Conservation (phyloP, 2,797 vertebrate genomes). For the Pteronotus mesoamericanus region DNA sequence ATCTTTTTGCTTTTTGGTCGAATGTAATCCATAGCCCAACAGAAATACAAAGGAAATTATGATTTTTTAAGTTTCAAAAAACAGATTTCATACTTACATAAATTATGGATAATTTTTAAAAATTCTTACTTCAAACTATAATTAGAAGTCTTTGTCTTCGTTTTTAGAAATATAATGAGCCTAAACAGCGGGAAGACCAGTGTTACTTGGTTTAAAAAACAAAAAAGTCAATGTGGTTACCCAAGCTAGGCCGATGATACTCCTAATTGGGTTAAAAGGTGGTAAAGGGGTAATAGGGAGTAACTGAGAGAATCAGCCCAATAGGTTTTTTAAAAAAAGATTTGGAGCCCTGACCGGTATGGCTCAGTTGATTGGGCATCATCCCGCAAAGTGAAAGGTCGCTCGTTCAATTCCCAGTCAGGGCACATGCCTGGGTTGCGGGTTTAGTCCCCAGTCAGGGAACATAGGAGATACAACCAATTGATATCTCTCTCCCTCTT, state of each 20-base stretch:
- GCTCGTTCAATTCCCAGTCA: too few species aligned
- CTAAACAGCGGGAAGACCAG: neutral
- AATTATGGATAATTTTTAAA: neutral
- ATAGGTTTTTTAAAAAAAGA: neutral
- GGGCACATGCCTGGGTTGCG: too few species aligned
- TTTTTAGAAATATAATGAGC: slow-evolving; percentile 3
- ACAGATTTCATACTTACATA: neutral
- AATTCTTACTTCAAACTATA: slow-evolving; percentile 29
- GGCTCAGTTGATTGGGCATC: neutral
- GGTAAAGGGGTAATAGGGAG: neutral
- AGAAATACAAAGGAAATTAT: slow-evolving; percentile 35
- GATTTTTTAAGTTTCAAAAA: slow-evolving; percentile 25
- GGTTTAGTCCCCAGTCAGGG: too few species aligned
- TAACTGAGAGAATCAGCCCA: neutral
- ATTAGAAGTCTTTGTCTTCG: neutral
- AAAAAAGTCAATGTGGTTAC: neutral
- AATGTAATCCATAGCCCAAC: neutral
- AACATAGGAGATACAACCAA: too few species aligned
- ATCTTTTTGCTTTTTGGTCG: neutral
- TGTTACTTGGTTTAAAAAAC: neutral
- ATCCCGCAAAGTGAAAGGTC: too few species aligned
- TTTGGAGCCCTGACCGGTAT: neutral
- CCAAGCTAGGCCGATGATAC: neutral
- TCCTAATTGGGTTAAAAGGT: neutral
- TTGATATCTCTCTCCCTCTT: too few species aligned